These are phyloP conservation scores for Tokudaia muenninki DNA, from an alignment of 2,797 vertebrate species.

Conservation along the genomic window DNA sequence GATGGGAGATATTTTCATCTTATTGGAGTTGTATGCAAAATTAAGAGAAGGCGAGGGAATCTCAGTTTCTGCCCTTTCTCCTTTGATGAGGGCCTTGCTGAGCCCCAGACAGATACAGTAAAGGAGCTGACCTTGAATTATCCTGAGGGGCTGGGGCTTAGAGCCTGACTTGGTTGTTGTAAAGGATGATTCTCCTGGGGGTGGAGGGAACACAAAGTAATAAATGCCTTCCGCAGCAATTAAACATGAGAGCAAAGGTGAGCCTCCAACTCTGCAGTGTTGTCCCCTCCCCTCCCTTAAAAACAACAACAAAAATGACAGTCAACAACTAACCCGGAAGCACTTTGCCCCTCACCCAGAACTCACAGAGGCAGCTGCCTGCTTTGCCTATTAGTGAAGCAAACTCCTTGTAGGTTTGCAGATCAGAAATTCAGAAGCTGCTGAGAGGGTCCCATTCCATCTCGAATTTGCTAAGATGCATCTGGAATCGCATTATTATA, in stretches of 20 bases:
- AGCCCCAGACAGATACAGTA: neutral
- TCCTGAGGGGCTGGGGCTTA: constrained; percentile 1
- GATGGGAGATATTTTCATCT: constrained; percentile 72
- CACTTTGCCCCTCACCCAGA: neutral
- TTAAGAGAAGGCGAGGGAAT: constrained; percentile 48
- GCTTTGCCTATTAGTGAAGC: neutral
- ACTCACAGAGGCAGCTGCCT: neutral
- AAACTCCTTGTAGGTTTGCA: neutral
- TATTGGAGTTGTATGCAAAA: constrained; percentile 78
- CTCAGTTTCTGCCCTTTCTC: constrained; percentile 39
- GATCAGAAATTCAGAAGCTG: neutral
- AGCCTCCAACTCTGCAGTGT: neutral
- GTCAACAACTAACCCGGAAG: neutral
- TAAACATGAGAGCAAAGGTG: constrained; percentile 75
- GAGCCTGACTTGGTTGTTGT: neutral
- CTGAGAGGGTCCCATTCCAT: neutral
- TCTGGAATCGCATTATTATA: constrained; percentile 57
- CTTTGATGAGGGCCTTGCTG: constrained; percentile 35
- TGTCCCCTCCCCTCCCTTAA: neutral
- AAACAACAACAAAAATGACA: constrained; percentile 47
- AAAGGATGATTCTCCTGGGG: constrained; percentile 65
- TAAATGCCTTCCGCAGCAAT: constrained; percentile 77
- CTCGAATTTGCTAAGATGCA: constrained; percentile 50
- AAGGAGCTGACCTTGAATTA: constrained; percentile 55
- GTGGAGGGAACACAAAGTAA: constrained; percentile 46